Percentiles rank a stretch among this genome's conserved stretches.
These are phyloP conservation scores for Sciurus vulgaris DNA, from an alignment of 2,797 vertebrate species.

Conservation along the genomic window DNA sequence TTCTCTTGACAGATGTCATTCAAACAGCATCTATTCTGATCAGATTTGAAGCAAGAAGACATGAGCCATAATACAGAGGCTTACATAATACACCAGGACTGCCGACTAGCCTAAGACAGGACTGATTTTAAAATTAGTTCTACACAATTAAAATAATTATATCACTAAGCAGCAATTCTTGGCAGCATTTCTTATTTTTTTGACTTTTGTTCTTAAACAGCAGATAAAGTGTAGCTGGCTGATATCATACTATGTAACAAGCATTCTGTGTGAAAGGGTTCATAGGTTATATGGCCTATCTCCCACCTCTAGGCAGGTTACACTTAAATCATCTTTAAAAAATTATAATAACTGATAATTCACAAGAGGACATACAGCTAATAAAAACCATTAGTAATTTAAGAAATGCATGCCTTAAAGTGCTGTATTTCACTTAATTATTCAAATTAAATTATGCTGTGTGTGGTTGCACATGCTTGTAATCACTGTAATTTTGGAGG, in stretches of 20 bases:
- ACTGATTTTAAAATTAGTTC: constrained; percentile 79
- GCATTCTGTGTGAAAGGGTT: neutral
- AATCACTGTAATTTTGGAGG: no score
- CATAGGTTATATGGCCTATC: neutral
- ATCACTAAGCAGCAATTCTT: constrained; percentile 67
- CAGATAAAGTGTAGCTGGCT: constrained; percentile 54
- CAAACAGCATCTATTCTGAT: constrained; percentile 78
- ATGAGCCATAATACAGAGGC: constrained; percentile 67
- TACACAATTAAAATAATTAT: constrained; percentile 76
- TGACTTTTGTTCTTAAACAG: constrained; percentile 71
- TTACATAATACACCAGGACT: constrained; percentile 78
- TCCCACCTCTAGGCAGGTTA: constrained; percentile 23
- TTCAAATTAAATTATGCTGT: neutral
- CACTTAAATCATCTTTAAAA: constrained; percentile 31
- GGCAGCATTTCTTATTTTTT: constrained; percentile 64
- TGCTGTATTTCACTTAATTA: constrained; percentile 21
- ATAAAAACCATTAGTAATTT: constrained; percentile 40
- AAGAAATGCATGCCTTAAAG: constrained; percentile 51
- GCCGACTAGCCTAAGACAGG: constrained; percentile 63
- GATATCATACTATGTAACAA: neutral
- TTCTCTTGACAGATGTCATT: constrained; percentile 81
- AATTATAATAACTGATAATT: constrained; percentile 52
- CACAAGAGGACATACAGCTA: constrained; percentile 19
- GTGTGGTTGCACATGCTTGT: no score
- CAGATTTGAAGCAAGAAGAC: constrained; percentile 73